Percentiles rank a stretch among this genome's conserved stretches.
Conservation (phyloP, 2,113 vertebrate species). For the Tenrec ecaudatus region DNA sequence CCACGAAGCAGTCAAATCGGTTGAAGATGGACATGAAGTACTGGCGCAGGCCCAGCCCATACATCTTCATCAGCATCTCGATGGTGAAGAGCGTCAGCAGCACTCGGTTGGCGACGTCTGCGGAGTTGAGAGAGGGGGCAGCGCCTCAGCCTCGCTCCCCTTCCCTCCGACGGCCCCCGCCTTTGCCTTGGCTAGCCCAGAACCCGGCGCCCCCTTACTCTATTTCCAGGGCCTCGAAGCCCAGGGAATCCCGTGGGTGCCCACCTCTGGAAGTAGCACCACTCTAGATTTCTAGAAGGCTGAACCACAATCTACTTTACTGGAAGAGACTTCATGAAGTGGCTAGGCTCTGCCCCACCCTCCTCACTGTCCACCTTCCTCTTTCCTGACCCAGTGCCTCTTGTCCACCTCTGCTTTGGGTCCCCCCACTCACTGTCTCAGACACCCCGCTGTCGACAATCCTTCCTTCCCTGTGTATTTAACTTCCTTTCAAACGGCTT, state of each 20-base stretch:
- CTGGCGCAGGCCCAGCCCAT: conserved; percentile 92
- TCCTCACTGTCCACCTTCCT: neutral
- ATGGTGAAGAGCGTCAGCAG: conserved; percentile 93
- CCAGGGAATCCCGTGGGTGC: neutral
- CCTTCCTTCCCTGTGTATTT: neutral
- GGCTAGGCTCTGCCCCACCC: neutral
- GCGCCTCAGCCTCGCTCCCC: fast-evolving
- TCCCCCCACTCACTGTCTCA: neutral
- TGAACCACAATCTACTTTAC: neutral
- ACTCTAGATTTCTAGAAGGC: neutral
- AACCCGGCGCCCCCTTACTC: neutral
- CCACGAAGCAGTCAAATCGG: conserved; percentile 98
- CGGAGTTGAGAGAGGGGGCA: neutral
- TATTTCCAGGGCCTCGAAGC: neutral
- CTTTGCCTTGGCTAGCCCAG: neutral
- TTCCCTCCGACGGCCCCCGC: neutral
- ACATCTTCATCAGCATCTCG: conserved; percentile 99
- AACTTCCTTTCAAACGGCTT: neutral
- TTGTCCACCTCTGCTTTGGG: neutral
- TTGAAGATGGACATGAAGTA: conserved; percentile 99
- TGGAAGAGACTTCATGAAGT: neutral
- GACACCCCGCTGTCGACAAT: neutral
- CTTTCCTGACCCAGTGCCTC: neutral
- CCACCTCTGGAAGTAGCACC: neutral
- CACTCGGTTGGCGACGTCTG: conserved; percentile 93